Percentiles rank a stretch among this genome's conserved stretches.
Evolutionary conservation across 1,140 invertebrate genomes (phyloP).

Genomic region (Rhagoletis zephyria): DNA sequence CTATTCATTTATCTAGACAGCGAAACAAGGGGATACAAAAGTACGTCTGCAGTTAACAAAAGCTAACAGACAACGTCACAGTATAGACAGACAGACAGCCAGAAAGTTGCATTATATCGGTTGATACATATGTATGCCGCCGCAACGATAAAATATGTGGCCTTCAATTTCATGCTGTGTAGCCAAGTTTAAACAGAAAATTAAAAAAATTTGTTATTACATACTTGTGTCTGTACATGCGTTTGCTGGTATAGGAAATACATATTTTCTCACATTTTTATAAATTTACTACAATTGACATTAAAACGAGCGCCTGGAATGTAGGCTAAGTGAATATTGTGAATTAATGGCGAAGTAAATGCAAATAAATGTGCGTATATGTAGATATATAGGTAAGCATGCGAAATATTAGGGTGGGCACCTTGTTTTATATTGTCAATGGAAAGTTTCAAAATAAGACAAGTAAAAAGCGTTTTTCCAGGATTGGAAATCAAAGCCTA

Average conservation of each 20-base stretch:
- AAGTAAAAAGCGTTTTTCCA: too few species aligned
- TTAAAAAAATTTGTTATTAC: not conserved
- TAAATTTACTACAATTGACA: not conserved
- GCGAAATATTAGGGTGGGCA: too few species aligned
- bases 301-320: not conserved
- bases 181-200: not conserved
- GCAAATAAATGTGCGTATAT: not conserved
- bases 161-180: not conserved
- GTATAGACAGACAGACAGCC: not conserved
- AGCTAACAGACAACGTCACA: not conserved
- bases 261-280: constrained; percentile 2
- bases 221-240: not conserved
- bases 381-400: too few species aligned
- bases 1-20: not conserved
- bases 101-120: not conserved
- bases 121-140: not conserved
- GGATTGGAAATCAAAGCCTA: too few species aligned
- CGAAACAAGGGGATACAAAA: constrained; percentile 1
- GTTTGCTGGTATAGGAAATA: not conserved
- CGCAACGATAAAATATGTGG: not conserved
- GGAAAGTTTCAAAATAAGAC: too few species aligned
- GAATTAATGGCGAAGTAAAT: not conserved
- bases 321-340: not conserved
- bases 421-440: too few species aligned
- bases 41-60: not conserved